Evolutionary conservation across 2,113 vertebrate genomes (phyloP), one percentile per base, ranked within the genome.

Genomic region (Misgurnus anguillicaudatus): DNA sequence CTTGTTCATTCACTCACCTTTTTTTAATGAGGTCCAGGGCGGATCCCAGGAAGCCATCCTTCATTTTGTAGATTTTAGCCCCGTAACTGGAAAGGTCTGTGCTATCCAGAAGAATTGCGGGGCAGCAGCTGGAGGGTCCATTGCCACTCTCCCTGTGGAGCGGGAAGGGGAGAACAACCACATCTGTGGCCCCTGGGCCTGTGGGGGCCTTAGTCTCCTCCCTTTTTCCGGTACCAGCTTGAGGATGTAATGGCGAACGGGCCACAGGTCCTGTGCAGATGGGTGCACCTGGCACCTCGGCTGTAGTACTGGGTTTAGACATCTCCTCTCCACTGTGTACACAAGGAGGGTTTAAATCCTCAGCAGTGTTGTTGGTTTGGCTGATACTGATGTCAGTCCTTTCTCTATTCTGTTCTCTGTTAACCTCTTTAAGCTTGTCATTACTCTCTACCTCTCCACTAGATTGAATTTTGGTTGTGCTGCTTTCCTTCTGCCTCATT

Each of bases 11-110:
- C 2, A 86, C 90, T 90, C 82, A 97, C 95, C 95, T 96, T 89
- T 97, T 96, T 87, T 95, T 96, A 89, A 98, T 95, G 82, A 97
- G 95, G 86, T 95, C 95, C 88, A 96, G 87, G 5, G 94, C 94
- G 0, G 94, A 95, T 68, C 94, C 94, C 74, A 96, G 94, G 84
- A 96, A 92, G 75, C 93, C 95, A 17, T 95, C 93, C 90, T 94
- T 96, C 92, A 96, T 96, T 89, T 93, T 95, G 75, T 95, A 95
- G 75, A 97, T 94, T 82, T 94, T 95, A 85, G 93, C 93, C 80
- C 95, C 94, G 16, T 96, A 98, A 85, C 91, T 92, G 69, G 95
- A 95, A 64, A 96, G 89, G 78, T 96, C 94, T 8, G 93, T 92
- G 67, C 92, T 91, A 84, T 96, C 95, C 89, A 95, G 88, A 16